Conservation (phyloP, 2,113 vertebrate genomes). For the Chaetodon trifascialis region DNA sequence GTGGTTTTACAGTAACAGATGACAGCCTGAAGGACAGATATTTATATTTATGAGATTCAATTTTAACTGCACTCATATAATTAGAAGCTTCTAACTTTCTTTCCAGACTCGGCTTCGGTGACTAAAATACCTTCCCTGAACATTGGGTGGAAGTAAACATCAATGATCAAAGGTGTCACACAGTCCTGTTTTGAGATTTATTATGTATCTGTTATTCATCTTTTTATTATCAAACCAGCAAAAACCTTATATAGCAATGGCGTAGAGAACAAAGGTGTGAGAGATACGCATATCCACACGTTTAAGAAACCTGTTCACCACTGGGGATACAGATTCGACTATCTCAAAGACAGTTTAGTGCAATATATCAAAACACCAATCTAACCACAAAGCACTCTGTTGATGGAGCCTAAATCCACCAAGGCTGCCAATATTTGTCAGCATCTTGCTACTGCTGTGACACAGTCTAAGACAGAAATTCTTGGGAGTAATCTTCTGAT, state of each 20-base stretch:
- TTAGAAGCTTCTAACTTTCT: constrained; percentile 39
- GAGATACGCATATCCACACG: neutral
- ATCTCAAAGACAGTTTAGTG: no score
- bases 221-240: constrained; percentile 18
- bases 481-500: no score
- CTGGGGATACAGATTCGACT: neutral
- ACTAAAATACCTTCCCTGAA: constrained; percentile 29
- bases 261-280: neutral
- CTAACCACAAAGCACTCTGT: no score
- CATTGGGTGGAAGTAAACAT: constrained; percentile 20
- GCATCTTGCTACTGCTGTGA: no score
- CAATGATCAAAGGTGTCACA: constrained; percentile 13
- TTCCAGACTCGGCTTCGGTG: constrained; percentile 20
- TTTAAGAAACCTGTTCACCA: neutral
- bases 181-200: constrained; percentile 17
- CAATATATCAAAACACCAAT: no score
- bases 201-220: constrained; percentile 32
- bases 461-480: no score
- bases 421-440: no score
- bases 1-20: neutral
- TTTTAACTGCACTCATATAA: constrained; percentile 23
- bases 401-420: no score
- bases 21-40: constrained; percentile 15
- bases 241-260: neutral
- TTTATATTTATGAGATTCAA: constrained; percentile 28